Conservation (phyloP, 2,113 vertebrate genomes). For the Meleagris gallopavo region DNA sequence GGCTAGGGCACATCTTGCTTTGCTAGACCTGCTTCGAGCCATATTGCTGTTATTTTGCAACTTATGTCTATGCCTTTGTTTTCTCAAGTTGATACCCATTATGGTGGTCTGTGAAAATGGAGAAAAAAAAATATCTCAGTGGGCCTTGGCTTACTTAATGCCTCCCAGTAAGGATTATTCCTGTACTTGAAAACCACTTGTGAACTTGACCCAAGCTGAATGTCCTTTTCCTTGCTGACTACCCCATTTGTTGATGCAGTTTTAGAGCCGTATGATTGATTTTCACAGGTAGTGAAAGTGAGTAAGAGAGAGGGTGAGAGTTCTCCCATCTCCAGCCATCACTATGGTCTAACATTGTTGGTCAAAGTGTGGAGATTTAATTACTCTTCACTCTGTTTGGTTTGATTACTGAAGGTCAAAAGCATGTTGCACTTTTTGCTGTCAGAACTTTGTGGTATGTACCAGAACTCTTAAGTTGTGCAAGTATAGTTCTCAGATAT, state of each 20-base stretch:
- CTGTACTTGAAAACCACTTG: not conserved
- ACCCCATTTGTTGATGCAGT: not conserved
- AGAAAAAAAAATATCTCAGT: not conserved
- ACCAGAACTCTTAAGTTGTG: not conserved
- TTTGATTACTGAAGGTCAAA: not conserved
- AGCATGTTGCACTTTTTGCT: accelerated
- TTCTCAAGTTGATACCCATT: not conserved
- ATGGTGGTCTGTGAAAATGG: not conserved
- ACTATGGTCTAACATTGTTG: not conserved
- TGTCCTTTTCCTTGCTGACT: not conserved
- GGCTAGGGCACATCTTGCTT: not conserved
- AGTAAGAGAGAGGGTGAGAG: not conserved
- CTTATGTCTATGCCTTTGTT: not conserved
- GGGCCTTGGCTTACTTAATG: not conserved
- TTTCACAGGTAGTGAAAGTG: not conserved
- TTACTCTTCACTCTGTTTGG: not conserved
- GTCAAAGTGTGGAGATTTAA: not conserved
- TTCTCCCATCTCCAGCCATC: not conserved
- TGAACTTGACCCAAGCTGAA: not conserved
- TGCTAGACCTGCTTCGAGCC: not conserved
- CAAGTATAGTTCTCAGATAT: not conserved
- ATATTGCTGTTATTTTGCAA: not conserved
- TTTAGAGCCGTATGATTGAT: not conserved
- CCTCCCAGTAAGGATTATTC: not conserved
- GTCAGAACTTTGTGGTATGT: not conserved